Evolutionary conservation across 2,113 vertebrate genomes (phyloP).

Genomic region (Xenopus tropicalis): UCB_Xtro_10.0 CM004448.2:76958501-76959000

Average conservation of each 20-base stretch:
- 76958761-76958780: background rate
- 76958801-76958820: background rate
- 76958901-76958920: no score
- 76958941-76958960: no score
- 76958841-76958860: no score
- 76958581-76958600: conserved; percentile 84
- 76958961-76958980: no score
- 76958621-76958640: conserved; percentile 97
- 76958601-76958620: conserved; percentile 92
- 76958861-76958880: no score
- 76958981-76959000: no score
- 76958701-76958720: conserved; percentile 84
- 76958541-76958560: conserved; percentile 82
- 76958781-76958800: background rate
- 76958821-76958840: no score
- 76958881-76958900: no score
- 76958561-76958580: conserved; percentile 79
- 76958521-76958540: conserved; percentile 84
- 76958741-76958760: conserved; percentile 11
- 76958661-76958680: conserved; percentile 76
- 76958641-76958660: conserved; percentile 85
- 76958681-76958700: conserved; percentile 77
- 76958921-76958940: no score
- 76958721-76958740: conserved; percentile 75
- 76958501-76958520: conserved; percentile 58